Evolutionary conservation across 2,797 vertebrate species (phyloP), one percentile per base, ranked within the genome.

Genomic region (Tenualosa thibaudeaui): DNA sequence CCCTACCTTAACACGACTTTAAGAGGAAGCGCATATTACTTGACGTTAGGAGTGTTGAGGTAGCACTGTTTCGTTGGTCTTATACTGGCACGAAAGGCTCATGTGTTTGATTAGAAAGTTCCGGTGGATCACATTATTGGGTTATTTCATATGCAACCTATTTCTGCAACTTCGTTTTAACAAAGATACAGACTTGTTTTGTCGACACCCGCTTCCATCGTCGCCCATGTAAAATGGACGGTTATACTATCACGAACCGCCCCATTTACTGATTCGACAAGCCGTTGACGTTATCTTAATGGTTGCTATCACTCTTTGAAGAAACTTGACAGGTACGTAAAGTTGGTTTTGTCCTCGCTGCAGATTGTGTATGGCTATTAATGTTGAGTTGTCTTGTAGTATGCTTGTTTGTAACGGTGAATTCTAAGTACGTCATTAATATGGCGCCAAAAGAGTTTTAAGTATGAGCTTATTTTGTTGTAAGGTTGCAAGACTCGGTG

Each of bases 371-470:
- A 22, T 84, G 26, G 85, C n/a, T 81, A 65, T 19, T 22, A 46
- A 46, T 78, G 37, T 65, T 43, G 3, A 5, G n/a, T 0, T 0
- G 15, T 15, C 15, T 53, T 68, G 60, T 68, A 50, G 24, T 22
- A n/a, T 94, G 93, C 94, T 92, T 94, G 94, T 96, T 96, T 95
- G 94, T 95, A 94, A 94, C 96, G 94, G 92, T 93, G 96, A 97
- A 97, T 98, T 97, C 96, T 96, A 98, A 98, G 97, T 99, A 98
- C 97, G 98, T 97, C 97, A 99, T 98, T 98, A 97, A 98, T 97
- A 98, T 98, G 97, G 97, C 97, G 97, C 97, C 97, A 98, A 98
- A 98, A 97, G 96, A 96, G 95, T 96, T 97, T 94, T 94, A 96
- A 97, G 95, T 95, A 92, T 94, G 94, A 94, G 94, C 93, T 91